Evolutionary conservation across 2,888 invertebrate genomes (phyloP), one percentile per base, ranked within the genome.

Genomic region (Andrena fulva): DNA sequence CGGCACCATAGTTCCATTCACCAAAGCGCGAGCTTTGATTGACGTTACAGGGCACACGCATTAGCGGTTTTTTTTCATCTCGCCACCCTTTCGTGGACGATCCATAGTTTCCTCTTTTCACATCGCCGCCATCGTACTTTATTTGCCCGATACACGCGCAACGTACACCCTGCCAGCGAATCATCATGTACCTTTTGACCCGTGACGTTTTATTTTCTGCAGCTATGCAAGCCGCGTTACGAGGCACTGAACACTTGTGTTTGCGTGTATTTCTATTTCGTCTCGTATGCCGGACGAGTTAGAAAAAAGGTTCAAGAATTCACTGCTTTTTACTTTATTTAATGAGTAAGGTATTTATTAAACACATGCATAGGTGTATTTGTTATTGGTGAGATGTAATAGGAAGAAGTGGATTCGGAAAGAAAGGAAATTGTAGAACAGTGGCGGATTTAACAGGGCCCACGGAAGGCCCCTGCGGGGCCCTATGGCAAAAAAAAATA

Each of bases 31-130:
- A 42, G 16, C 12, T 42, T 12, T 71, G 71, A 71, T 59, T 66
- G 77, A 66, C 77, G 29, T 50, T 66, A 60, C 77, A 77, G 59
- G 59, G 48, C 50, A 71, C 64, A 48, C 50, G 59, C 71, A 71
- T 77, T 77, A 77, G 59, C n/a, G 77, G 71, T 16, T 76, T 63
- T 64, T 27, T 60, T 33, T 10, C 56, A 8, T 63, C 29, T 42
- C 54, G 27, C 2, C n/a, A 31, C 35, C 27, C 29, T 29, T 59
- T 56, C 8, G 42, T 16, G 42, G 1, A 42, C 42, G 42, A 42
- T 42, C 42, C 42, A 42, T 16, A 54, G 50, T 52, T 50, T 52
- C 42, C 27, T 10, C 10, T n/a, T 35, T 35, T 52, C 68, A 35
- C n/a, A 6, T 8, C 10, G 42, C 42, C 42, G 16, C 16, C 62